These are phyloP conservation scores for Belgica antarctica DNA, from an alignment of 2,888 invertebrate species.

Conservation along the genomic window DNA sequence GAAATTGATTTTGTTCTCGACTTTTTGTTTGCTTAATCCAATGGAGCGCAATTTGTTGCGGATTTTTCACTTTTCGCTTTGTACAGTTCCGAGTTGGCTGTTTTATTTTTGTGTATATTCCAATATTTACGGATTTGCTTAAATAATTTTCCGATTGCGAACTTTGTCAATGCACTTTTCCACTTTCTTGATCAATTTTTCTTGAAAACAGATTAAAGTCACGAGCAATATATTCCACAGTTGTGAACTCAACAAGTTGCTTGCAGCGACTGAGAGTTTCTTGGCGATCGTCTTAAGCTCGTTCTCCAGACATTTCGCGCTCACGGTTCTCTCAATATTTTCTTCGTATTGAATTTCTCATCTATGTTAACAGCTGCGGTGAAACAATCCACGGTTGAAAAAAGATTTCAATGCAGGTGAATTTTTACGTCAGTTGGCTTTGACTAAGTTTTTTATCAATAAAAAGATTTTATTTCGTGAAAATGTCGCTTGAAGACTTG, in stretches of 20 bases:
- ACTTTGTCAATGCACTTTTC: background rate
- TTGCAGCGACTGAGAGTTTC: slow-evolving; percentile 37
- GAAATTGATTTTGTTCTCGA: background rate
- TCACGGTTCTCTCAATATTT: background rate
- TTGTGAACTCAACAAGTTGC: slow-evolving; percentile 38
- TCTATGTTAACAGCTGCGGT: background rate
- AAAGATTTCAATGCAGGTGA: slow-evolving; percentile 36
- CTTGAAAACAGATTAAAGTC: background rate
- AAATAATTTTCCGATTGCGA: background rate
- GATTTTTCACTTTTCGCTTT: background rate
- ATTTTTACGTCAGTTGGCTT: too few species aligned
- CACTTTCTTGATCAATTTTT: background rate
- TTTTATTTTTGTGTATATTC: too few species aligned
- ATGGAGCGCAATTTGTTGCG: background rate
- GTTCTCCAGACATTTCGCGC: background rate
- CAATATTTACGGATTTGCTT: background rate
- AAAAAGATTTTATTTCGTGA: background rate
- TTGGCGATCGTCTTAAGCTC: slow-evolving; percentile 8
- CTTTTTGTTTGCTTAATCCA: background rate
- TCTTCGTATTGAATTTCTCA: background rate
- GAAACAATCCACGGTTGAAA: slow-evolving; percentile 8
- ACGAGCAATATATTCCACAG: background rate
- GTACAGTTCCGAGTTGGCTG: background rate
- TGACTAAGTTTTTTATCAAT: too few species aligned
- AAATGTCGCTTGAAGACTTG: slow-evolving; percentile 16